Evolutionary conservation across 1,140 invertebrate species (phyloP), one percentile per base, ranked within the genome.

Genomic region (Drosophila repleta): DNA sequence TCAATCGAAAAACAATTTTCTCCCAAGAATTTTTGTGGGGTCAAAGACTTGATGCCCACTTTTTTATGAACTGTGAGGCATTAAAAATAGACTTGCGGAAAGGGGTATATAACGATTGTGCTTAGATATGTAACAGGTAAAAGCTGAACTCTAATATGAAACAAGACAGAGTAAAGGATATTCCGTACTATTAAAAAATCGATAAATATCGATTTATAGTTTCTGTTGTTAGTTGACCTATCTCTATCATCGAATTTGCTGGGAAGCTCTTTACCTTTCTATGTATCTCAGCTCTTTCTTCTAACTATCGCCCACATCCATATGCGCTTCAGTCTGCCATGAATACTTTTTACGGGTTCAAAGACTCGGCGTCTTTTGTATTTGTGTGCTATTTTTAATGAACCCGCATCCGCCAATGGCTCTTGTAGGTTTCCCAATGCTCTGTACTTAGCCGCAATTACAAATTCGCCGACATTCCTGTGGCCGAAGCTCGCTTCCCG

Each of bases 381-480:
- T 18, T 11, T 39, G 26, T 57, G 13, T 11, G 17, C 4, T 49
- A 7, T 61, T 57, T 68, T 60, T 71, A 81, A 80, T 77, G 68
- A 81, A 45, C 62, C 76, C 71, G 61, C 80, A 84, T 84, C 66
- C 80, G 56, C 46, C 53, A 15, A 46, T 55, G 43, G 39, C n/a
- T 45, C 32, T 11, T 13, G 15, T 26, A 18, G 15, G 35, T 20
- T 58, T 61, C 45, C 53, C 46, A 45, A 18, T 52, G 43, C 45
- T 69, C 48, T 72, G 48, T 67, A 75, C 65, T 74, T 70, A 49
- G 41, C 17, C 41, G 51, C 64, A 77, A 87, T 80, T 85, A 74
- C 81, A 75, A 79, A 72, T 76, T 69, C 37, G 69, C 63, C 69
- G 48, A 73, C 66, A 67, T 76, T 73, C 62, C 63, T 65, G 61